Percentiles rank a stretch among this genome's conserved stretches.
These are phyloP conservation scores for Antheraea pernyi DNA, from an alignment of 1,140 invertebrate species.

Conservation along the genomic window DNA sequence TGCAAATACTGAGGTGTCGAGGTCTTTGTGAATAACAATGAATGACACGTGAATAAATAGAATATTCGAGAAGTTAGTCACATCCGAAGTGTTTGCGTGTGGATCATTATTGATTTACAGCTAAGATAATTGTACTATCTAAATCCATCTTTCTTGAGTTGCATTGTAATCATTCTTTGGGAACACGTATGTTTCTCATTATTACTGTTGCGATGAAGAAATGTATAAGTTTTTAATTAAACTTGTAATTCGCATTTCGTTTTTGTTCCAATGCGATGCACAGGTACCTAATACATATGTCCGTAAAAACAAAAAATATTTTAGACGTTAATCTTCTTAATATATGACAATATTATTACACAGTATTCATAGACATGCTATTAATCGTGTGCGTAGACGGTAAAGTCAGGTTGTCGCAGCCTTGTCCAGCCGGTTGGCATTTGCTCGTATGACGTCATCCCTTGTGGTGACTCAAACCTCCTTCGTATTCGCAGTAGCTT, in stretches of 20 bases:
- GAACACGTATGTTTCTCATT: too few species aligned
- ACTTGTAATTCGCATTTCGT: too few species aligned
- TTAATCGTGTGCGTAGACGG: constrained; percentile 16
- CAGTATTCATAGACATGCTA: constrained; percentile 21
- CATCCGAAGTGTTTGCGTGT: constrained; percentile 5
- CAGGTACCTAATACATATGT: background rate
- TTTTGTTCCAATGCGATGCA: too few species aligned
- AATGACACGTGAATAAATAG: constrained; percentile 14
- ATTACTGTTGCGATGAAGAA: too few species aligned
- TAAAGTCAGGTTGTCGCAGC: constrained; percentile 31
- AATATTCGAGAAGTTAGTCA: constrained; percentile 10
- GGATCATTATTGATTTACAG: background rate
- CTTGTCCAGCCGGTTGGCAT: constrained; percentile 47
- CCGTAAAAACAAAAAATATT: background rate
- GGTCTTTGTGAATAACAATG: constrained; percentile 7
- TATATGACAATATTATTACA: constrained; percentile 3
- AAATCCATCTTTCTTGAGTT: background rate
- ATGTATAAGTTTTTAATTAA: too few species aligned
- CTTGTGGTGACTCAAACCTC: constrained; percentile 25
- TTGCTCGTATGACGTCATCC: constrained; percentile 24
- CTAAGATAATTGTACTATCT: too few species aligned
- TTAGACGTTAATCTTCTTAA: constrained; percentile 3
- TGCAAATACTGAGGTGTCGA: background rate
- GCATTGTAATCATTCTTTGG: too few species aligned
- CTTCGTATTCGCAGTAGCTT: constrained; percentile 19